A percentile compares a stretch with the other conserved stretches of the same genome.
phyloP scores from a whole-genome alignment of 2,888 invertebrate species.

The Myopa testacea region DNA sequence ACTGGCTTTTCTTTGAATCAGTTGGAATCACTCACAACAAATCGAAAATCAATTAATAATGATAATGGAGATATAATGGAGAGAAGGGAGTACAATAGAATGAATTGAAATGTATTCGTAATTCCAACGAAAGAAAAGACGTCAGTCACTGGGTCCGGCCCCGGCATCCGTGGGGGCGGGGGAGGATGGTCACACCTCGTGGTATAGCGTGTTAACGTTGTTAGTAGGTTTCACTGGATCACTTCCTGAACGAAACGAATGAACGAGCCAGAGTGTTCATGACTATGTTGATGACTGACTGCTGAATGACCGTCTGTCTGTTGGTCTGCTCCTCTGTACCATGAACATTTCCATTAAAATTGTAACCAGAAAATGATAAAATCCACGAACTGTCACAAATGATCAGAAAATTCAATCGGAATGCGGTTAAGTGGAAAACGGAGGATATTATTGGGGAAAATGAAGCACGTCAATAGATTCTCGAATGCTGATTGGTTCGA shows the following conservation, averaged over 20 bases:
- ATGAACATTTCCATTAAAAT: slow-evolving; percentile 18
- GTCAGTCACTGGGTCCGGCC: not conserved
- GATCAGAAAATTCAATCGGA: slow-evolving; percentile 29
- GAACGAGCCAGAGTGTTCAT: not conserved
- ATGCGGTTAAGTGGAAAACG: slow-evolving; percentile 20
- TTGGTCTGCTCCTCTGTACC: not conserved
- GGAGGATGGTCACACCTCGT: not conserved
- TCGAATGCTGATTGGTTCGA: not conserved
- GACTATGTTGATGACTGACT: not conserved
- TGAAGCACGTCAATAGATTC: slow-evolving; percentile 9
- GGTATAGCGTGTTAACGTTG: not conserved
- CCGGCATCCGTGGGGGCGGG: not conserved
- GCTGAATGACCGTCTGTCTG: slow-evolving; percentile 2
- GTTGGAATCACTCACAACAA: slow-evolving; percentile 21
- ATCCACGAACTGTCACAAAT: slow-evolving; percentile 24
- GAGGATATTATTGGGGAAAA: not conserved
- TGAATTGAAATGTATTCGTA: not conserved
- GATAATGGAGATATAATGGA: slow-evolving; percentile 11
- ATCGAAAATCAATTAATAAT: slow-evolving; percentile 29
- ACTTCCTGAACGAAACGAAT: slow-evolving; percentile 1
- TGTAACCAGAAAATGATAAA: slow-evolving; percentile 27
- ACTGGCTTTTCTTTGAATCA: not conserved
- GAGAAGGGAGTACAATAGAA: not conserved
- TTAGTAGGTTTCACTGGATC: not conserved
- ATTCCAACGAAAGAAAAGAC: not conserved